Evolutionary conservation across 35 echinoderm and acorn worm species (phyloP).

Genomic region (Hemicentrotus pulcherrimus): DNA sequence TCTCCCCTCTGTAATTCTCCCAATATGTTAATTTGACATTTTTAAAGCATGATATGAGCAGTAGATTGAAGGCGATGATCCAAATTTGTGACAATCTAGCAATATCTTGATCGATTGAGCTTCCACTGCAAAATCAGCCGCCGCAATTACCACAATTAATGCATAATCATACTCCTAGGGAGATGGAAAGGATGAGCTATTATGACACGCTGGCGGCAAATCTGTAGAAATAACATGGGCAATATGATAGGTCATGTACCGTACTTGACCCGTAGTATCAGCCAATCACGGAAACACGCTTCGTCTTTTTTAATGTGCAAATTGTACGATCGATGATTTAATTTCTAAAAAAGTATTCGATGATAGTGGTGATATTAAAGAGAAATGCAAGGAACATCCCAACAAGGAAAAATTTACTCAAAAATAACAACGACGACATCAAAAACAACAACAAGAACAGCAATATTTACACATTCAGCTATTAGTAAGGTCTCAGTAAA

Average conservation of each 20-base stretch:
- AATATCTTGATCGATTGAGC: background rate
- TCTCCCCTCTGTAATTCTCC: background rate
- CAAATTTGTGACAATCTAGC: background rate
- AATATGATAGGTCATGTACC: background rate
- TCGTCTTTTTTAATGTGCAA: background rate
- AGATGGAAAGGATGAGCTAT: background rate
- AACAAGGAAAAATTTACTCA: too few relatives aligned
- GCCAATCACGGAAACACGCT: background rate
- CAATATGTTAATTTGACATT: background rate
- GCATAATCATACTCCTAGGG: background rate
- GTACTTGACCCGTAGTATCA: background rate
- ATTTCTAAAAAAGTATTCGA: too few relatives aligned
- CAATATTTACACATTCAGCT: too few relatives aligned
- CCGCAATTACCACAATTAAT: slow-evolving; percentile 18
- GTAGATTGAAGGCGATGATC: background rate
- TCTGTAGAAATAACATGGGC: background rate
- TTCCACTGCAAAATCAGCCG: background rate
- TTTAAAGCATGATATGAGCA: background rate
- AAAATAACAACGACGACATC: too few relatives aligned
- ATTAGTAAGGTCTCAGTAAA: too few relatives aligned
- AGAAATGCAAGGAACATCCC: too few relatives aligned
- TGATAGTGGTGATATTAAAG: too few relatives aligned
- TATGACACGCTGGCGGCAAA: background rate
- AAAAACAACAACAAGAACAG: too few relatives aligned
- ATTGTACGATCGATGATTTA: too few relatives aligned